phyloP scores from a whole-genome alignment of 2,797 vertebrate genomes.

The Oryzias sinensis region DNA sequence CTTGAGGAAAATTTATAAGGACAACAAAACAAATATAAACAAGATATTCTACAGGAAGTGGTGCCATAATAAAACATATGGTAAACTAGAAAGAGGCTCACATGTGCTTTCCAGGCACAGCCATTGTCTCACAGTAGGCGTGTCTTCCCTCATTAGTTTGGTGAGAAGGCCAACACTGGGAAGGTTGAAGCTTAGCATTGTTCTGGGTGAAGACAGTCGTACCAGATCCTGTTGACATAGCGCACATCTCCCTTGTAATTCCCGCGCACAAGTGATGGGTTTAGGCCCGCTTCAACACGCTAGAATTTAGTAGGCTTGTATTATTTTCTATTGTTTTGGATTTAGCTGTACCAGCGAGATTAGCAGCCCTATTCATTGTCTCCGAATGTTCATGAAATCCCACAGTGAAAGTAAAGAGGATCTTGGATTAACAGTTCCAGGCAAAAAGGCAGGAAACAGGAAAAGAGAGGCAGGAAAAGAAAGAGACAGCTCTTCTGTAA shows the following conservation, averaged over 20 bases:
- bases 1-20: no score
- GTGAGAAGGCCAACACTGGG: slow-evolving; percentile 61
- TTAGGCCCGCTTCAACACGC: slow-evolving; percentile 77
- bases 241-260: slow-evolving; percentile 78
- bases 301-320: slow-evolving; percentile 74
- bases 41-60: slow-evolving; percentile 20
- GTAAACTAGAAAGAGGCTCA: slow-evolving; percentile 33
- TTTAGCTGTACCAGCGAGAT: slow-evolving; percentile 84
- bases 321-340: slow-evolving; percentile 81
- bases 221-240: slow-evolving; percentile 76
- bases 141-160: slow-evolving; percentile 73
- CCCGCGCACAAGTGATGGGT: slow-evolving; percentile 75
- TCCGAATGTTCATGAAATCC: slow-evolving; percentile 84
- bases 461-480: slow-evolving; percentile 42
- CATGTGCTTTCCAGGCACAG: slow-evolving; percentile 58
- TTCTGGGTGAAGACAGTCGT: slow-evolving; percentile 67
- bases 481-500: slow-evolving; percentile 38
- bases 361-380: slow-evolving; percentile 80
- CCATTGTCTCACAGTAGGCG: slow-evolving; percentile 66
- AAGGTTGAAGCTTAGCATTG: slow-evolving; percentile 74
- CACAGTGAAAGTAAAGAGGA: slow-evolving; percentile 81
- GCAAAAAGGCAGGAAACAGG: slow-evolving; percentile 61
- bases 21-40: slow-evolving; percentile 9
- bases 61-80: slow-evolving; percentile 41
- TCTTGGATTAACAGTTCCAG: slow-evolving; percentile 80